A percentile compares a stretch with the other conserved stretches of the same genome.
These are phyloP conservation scores for Zophobas atratus DNA, from an alignment of 1,140 invertebrate species.

Conservation along the genomic window DNA sequence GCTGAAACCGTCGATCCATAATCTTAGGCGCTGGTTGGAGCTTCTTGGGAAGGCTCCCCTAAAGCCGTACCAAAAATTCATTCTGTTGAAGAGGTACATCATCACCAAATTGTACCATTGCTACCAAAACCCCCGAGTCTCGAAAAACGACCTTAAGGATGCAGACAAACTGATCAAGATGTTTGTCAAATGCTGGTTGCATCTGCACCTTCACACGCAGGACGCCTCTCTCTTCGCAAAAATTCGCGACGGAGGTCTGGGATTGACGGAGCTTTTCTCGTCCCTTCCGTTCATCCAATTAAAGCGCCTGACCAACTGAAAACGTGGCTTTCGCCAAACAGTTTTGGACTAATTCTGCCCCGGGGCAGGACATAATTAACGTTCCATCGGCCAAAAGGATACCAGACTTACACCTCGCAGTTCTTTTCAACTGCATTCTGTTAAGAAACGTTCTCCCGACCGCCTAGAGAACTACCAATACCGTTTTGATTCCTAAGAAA, in stretches of 20 bases:
- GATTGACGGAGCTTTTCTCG: slow-evolving; percentile 34
- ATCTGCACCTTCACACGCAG: slow-evolving; percentile 49
- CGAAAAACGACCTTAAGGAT: slow-evolving; percentile 21
- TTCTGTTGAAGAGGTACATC: slow-evolving; percentile 41
- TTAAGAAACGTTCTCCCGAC: too few species aligned
- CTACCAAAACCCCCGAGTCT: slow-evolving; percentile 51
- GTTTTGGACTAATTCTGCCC: too few species aligned
- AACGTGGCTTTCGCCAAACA: too few species aligned
- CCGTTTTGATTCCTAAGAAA: too few species aligned
- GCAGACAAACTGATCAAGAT: slow-evolving; percentile 52
- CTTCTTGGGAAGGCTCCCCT: slow-evolving; percentile 56
- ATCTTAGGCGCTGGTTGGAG: slow-evolving; percentile 46
- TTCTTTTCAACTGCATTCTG: too few species aligned
- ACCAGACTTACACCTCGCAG: too few species aligned
- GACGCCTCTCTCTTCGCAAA: slow-evolving; percentile 52
- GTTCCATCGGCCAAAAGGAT: too few species aligned
- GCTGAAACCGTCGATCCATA: slow-evolving; percentile 44
- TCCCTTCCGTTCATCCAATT: too few species aligned
- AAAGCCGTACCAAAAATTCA: slow-evolving; percentile 62
- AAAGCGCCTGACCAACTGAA: too few species aligned
- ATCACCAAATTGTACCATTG: slow-evolving; percentile 52
- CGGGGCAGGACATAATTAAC: too few species aligned
- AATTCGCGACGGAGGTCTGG: slow-evolving; percentile 57
- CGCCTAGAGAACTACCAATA: too few species aligned
- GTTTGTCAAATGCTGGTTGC: slow-evolving; percentile 42